Evolutionary conservation across 2,797 vertebrate species (phyloP).

Genomic region (Leucoraja ocellata): DNA sequence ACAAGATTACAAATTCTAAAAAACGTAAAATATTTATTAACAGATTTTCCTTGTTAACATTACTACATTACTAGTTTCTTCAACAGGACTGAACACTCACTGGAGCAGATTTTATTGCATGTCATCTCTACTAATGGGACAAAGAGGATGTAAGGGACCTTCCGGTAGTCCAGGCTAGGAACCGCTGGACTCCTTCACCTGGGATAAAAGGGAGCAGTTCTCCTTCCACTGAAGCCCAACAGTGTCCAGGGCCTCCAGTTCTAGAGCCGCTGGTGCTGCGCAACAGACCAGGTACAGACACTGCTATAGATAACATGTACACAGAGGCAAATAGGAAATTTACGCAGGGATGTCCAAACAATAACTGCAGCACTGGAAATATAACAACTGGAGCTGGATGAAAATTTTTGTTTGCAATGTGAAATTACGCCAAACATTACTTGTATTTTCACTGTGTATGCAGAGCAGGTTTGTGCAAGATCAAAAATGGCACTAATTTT

Average conservation of each 20-base stretch:
- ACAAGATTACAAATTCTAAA: constrained; percentile 24
- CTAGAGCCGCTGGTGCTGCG: constrained; percentile 71
- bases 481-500: neutral
- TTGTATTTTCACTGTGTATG: neutral
- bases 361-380: constrained; percentile 60
- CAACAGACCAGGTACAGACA: constrained; percentile 68
- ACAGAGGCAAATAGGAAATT: constrained; percentile 95
- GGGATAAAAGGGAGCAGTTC: constrained; percentile 86
- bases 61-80: constrained; percentile 59
- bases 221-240: constrained; percentile 80
- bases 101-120: constrained; percentile 63
- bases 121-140: constrained; percentile 67
- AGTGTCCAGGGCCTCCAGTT: constrained; percentile 87
- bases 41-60: constrained; percentile 49
- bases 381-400: constrained; percentile 35
- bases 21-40: constrained; percentile 47
- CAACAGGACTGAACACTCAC: constrained; percentile 68
- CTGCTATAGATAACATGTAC: constrained; percentile 93
- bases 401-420: neutral
- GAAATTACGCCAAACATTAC: neutral
- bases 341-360: constrained; percentile 72
- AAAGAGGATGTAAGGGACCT: constrained; percentile 80
- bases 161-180: constrained; percentile 95
- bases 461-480: too few species aligned
- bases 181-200: constrained; percentile 85